These are phyloP conservation scores for Ormyrus pomaceus DNA, from an alignment of 2,888 invertebrate species.

Conservation along the genomic window DNA sequence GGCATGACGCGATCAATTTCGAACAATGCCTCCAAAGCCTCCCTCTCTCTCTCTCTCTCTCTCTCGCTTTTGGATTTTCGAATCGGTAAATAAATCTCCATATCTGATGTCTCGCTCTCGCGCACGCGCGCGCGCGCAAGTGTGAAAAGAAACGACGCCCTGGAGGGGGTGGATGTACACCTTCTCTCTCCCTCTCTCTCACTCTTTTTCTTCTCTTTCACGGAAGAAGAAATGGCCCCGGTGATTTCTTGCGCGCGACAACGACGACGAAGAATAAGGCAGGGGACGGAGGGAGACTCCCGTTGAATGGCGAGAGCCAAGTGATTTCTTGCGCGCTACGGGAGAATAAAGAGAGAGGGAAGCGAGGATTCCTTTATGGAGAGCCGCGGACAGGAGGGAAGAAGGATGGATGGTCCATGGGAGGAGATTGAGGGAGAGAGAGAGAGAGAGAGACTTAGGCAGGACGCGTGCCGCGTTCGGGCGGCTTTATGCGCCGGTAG, in stretches of 20 bases:
- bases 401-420: conserved; percentile 36
- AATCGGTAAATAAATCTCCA: conserved; percentile 53
- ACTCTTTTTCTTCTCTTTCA: conserved; percentile 34
- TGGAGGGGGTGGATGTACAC: conserved; percentile 37
- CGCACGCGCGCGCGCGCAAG: not conserved
- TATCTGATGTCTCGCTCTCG: conserved; percentile 21
- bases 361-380: conserved; percentile 23
- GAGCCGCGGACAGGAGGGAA: conserved; percentile 43
- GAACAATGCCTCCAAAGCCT: conserved; percentile 62
- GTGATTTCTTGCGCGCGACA: conserved; percentile 43
- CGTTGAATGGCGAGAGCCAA: conserved; percentile 38
- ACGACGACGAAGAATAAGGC: conserved; percentile 48
- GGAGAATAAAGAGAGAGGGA: conserved; percentile 25
- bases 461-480: conserved; percentile 30
- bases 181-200: conserved; percentile 3
- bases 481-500: too few relatives aligned
- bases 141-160: not conserved
- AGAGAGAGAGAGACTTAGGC: too few relatives aligned
- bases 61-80: conserved; percentile 36
- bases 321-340: conserved; percentile 50
- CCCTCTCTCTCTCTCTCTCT: conserved; percentile 9
- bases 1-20: conserved; percentile 71
- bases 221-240: conserved; percentile 29
- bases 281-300: conserved; percentile 48
- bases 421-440: not conserved